Percentiles rank a stretch among this genome's conserved stretches.
phyloP scores from a whole-genome alignment of 2,797 vertebrate genomes.

The Nyctalus aviator region DNA sequence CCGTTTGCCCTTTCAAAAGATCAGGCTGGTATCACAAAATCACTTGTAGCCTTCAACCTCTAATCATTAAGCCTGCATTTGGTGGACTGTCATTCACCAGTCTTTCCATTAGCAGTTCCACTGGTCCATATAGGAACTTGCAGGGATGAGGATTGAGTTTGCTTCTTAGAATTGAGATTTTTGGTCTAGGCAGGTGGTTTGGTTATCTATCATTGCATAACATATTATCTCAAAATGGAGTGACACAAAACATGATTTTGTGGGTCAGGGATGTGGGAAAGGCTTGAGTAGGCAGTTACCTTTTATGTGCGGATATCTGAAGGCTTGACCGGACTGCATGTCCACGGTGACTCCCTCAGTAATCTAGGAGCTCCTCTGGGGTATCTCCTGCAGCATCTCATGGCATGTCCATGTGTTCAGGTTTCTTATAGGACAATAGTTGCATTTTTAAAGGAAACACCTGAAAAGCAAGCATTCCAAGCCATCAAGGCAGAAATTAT shows the following conservation, averaged over 20 bases:
- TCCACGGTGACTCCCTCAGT: neutral
- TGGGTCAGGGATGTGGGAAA: neutral
- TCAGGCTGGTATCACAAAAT: neutral
- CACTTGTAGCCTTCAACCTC: neutral
- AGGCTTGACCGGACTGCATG: neutral
- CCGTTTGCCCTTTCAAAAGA: neutral
- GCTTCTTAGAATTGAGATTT: neutral
- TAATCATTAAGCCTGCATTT: neutral
- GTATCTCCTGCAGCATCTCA: neutral
- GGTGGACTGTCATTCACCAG: neutral
- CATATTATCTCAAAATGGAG: neutral
- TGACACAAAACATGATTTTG: neutral
- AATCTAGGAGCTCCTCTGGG: neutral
- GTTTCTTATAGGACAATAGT: neutral
- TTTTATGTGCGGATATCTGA: neutral
- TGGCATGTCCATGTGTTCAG: neutral
- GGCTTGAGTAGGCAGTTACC: neutral
- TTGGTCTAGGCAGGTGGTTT: neutral
- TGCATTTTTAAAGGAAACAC: neutral
- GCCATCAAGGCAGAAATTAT: neutral
- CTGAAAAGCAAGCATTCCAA: neutral
- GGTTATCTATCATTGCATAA: neutral
- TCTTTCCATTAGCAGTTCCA: neutral
- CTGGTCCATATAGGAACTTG: neutral
- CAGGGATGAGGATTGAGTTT: neutral